Base-by-base conservation (phyloP, 1,140 invertebrate genomes). In the Atta colombica region DNA sequence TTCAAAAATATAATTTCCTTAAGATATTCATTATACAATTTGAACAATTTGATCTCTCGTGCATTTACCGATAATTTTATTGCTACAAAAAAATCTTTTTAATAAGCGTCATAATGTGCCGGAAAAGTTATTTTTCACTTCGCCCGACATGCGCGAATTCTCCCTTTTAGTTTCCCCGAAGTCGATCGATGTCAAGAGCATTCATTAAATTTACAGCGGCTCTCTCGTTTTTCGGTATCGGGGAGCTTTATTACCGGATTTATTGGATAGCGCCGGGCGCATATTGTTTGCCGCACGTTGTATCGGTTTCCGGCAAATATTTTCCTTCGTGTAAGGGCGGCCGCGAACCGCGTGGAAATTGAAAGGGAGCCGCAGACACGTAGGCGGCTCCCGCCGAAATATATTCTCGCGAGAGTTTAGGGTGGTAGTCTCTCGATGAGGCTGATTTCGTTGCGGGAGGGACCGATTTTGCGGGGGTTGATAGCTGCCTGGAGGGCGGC, bases 371-470 rank as follows among this genome's bases (percentile, higher is more conserved):
- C 80, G 68, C 89, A 89, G 85, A 89, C 77, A 89, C 68, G 82
- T 51, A 74, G 60, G 89, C 84, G 78, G 89, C 75, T 88, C 81
- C 80, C 88, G 88, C 88, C 86, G 91, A 88, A 91, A 93, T 84
- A 93, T 94, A 94, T 95, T 95, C 93, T 94, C 92, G 94, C 93
- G 93, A 93, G 94, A 91, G 75, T 92, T 93, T 90, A 86, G 92
- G 92, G 92, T 89, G 89, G 87, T 39, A 60, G 84, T 87, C 88
- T 89, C 88, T 90, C 91, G 89, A 91, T 91, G 91, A 89, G 90
- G 92, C 90, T 92, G 92, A 91, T 90, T 92, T 91, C 87, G 91
- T 84, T 89, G 90, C 87, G 89, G 90, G 92, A 91, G 92, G 91
- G 92, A 92, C 92, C 87, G 65, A 89, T 82, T 74, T 53, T 53